phyloP scores from a whole-genome alignment of 2,113 vertebrate species.

The cat (Felis catus) region DNA sequence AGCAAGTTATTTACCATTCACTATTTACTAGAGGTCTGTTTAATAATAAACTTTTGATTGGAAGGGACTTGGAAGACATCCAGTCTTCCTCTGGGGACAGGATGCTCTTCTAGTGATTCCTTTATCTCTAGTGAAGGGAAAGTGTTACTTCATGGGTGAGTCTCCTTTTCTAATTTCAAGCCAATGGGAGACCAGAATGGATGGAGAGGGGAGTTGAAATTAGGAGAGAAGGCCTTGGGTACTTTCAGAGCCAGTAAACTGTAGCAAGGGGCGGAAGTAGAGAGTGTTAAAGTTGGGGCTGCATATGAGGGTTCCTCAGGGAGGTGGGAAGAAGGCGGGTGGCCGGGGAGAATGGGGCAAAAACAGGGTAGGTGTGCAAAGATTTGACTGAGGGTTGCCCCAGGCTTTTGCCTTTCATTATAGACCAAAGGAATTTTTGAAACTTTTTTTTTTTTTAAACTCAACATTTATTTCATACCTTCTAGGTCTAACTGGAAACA shows the following conservation, averaged over 20 bases:
- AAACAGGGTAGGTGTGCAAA: neutral
- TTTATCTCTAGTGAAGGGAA: neutral
- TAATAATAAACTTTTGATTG: constrained; percentile 31
- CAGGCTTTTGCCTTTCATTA: neutral
- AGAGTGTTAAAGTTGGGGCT: neutral
- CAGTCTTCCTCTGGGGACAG: neutral
- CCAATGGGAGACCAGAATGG: neutral
- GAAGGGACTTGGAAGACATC: neutral
- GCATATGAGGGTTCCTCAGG: neutral
- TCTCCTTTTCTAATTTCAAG: neutral
- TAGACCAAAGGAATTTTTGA: neutral
- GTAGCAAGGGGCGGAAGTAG: neutral
- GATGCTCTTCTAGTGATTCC: neutral
- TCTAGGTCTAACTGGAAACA: constrained; percentile 56
- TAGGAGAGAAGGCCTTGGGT: neutral
- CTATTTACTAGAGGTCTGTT: neutral
- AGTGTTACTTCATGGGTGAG: neutral
- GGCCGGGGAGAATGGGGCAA: neutral
- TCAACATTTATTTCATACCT: neutral
- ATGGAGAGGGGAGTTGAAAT: neutral
- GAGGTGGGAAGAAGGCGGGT: neutral
- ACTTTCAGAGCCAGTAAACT: neutral
- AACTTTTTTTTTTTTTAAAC: neutral
- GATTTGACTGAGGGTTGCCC: neutral
- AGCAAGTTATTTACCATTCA: neutral